These are phyloP conservation scores for Grammomys surdaster DNA, from an alignment of 2,113 vertebrate species.

Conservation along the genomic window DNA sequence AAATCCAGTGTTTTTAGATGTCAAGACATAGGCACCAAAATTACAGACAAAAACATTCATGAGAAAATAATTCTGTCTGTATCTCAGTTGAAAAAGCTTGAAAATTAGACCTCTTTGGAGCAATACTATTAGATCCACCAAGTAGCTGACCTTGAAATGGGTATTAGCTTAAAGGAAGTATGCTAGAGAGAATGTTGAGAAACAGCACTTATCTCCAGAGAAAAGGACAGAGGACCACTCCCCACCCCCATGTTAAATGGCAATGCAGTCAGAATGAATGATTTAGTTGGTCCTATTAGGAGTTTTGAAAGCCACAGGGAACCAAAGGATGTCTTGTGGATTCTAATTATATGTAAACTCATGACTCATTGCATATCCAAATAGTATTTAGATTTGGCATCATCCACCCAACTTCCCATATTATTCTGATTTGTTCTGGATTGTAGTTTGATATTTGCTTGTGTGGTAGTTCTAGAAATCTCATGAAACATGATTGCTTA, in stretches of 20 bases:
- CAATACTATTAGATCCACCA: not conserved
- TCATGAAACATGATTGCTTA: not conserved
- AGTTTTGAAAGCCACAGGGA: not conserved
- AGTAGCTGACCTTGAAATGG: not conserved
- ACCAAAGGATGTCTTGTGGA: not conserved
- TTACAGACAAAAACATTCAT: not conserved
- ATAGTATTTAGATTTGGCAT: not conserved
- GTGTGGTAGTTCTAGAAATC: not conserved
- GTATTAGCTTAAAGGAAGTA: not conserved
- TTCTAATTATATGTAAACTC: not conserved
- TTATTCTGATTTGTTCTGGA: not conserved
- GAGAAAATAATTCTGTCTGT: not conserved
- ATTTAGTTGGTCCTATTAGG: not conserved
- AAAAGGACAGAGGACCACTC: not conserved
- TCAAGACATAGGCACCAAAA: not conserved
- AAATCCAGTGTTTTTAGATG: conserved; percentile 23
- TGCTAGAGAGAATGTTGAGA: not conserved
- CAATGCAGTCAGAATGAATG: not conserved
- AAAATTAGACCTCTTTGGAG: conserved; percentile 3
- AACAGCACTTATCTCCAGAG: not conserved
- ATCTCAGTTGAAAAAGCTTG: not conserved
- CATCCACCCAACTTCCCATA: not conserved
- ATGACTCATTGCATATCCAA: not conserved
- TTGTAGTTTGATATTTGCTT: not conserved
- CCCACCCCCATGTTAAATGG: not conserved